Evolutionary conservation across 2,888 invertebrate species (phyloP).

Genomic region (Mythimna ferrago): DNA sequence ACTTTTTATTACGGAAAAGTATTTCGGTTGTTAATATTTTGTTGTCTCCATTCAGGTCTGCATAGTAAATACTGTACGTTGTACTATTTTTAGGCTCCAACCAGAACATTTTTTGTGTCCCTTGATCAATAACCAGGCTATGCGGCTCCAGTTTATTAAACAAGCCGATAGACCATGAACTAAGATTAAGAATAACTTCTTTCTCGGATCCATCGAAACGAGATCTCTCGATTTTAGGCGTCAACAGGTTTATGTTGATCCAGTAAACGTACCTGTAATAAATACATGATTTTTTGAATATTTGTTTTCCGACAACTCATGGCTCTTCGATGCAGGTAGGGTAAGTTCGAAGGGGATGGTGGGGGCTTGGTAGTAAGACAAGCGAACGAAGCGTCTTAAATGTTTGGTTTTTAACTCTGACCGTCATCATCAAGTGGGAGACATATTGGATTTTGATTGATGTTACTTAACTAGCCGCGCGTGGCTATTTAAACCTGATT

Average conservation of each 20-base stretch:
- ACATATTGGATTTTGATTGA: too few relatives aligned
- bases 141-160: not conserved
- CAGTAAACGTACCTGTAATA: not conserved
- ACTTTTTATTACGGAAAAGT: fast-evolving
- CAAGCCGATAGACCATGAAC: not conserved
- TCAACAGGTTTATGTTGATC: not conserved
- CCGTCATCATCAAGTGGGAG: too few relatives aligned
- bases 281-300: not conserved
- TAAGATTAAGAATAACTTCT: not conserved
- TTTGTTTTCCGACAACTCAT: too few relatives aligned
- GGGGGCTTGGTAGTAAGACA: too few relatives aligned
- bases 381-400: too few relatives aligned
- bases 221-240: not conserved
- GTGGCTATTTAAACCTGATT: too few relatives aligned
- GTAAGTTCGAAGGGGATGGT: too few relatives aligned
- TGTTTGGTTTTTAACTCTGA: too few relatives aligned
- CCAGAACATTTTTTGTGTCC: not conserved
- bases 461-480: too few relatives aligned
- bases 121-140: not conserved
- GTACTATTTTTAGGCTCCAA: not conserved
- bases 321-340: too few relatives aligned
- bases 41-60: not conserved
- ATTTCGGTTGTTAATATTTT: not conserved
- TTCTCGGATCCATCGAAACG: not conserved
- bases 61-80: not conserved